Evolutionary conservation across 2,113 vertebrate genomes (phyloP), one percentile per base, ranked within the genome.

Genomic region (Malurus melanocephalus): DNA sequence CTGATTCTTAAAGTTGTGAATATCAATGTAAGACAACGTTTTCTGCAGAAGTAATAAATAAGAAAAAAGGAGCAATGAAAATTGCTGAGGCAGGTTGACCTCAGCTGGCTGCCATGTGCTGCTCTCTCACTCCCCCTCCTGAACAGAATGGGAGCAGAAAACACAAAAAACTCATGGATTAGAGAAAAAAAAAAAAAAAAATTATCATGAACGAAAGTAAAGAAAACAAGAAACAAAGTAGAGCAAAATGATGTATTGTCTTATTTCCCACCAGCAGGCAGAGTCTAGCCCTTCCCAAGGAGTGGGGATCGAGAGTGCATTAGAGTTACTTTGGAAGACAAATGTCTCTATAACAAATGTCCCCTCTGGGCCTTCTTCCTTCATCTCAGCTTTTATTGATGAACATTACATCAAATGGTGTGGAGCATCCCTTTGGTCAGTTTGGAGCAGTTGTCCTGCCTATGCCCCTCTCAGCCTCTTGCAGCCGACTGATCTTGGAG

Each of bases 281-380:
- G 14, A 43, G 32, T 43, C 12, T 10, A 64, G 13, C 14, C 11
- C n/a, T 72, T 77, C 30, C 9, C 32, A 22, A 15, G 40, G 23
- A 23, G 7, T 1, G 7, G 9, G 30, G 18, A 13, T 56, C 2
- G 2, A 35, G 13, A 40, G 20, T 33, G 23, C 16, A 3, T 38
- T 59, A 32, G 3, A 3, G 15, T 57, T 23, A 69, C 12, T 78
- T 57, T 53, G 40, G 26, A 68, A 62, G 49, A 53, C 7, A 89
- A 67, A 52, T 23, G 5, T 7, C 17, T 65, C 15, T 40, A 1
- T 24, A 45, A 32, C 4, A 72, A 66, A 42, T n/a, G 12, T 7
- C 4, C 5, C 6, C 16, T 51, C 24, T 7, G 1, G 2, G 16
- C 15, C 19, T 62, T 43, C 20, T 6, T 55, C 28, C 10, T 55